phyloP scores from a whole-genome alignment of 2,797 vertebrate genomes.

The Rhadinocentrus ornatus region DNA sequence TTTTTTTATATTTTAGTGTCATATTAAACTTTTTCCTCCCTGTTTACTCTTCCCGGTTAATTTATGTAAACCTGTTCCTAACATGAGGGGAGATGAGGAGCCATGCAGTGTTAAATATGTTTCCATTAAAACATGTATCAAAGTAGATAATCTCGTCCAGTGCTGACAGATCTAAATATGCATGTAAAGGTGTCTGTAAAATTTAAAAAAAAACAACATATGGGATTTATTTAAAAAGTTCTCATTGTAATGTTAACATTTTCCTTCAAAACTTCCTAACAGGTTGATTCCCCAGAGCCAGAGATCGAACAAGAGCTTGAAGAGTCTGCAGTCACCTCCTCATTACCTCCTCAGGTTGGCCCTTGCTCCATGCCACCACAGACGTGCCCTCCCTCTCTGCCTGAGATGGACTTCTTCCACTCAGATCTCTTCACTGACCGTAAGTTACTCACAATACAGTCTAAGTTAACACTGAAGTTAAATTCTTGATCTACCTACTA shows the following conservation, averaged over 20 bases:
- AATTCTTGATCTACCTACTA: no score
- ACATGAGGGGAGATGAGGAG: neutral
- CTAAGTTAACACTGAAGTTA: no score
- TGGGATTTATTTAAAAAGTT: neutral
- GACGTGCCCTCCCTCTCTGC: conserved; percentile 82
- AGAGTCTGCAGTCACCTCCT: conserved; percentile 77
- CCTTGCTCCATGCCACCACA: conserved; percentile 70
- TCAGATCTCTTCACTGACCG: conserved; percentile 95
- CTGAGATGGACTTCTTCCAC: conserved; percentile 93
- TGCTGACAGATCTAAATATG: neutral
- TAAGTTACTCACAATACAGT: conserved; percentile 78
- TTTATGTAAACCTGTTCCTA: neutral
- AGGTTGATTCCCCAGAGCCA: conserved; percentile 87
- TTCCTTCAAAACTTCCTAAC: conserved; percentile 22
- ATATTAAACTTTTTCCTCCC: neutral
- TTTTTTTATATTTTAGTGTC: neutral
- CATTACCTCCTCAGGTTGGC: conserved; percentile 81
- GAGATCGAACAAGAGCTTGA: conserved; percentile 80
- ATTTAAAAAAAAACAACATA: no score
- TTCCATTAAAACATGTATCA: neutral
- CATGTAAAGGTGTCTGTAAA: neutral
- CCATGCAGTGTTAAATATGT: neutral
- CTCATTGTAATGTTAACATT: neutral
- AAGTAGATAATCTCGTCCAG: neutral
- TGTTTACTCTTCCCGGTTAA: neutral